Evolutionary conservation across 2,888 invertebrate genomes (phyloP).

Genomic region (Coenonympha arcania): DNA sequence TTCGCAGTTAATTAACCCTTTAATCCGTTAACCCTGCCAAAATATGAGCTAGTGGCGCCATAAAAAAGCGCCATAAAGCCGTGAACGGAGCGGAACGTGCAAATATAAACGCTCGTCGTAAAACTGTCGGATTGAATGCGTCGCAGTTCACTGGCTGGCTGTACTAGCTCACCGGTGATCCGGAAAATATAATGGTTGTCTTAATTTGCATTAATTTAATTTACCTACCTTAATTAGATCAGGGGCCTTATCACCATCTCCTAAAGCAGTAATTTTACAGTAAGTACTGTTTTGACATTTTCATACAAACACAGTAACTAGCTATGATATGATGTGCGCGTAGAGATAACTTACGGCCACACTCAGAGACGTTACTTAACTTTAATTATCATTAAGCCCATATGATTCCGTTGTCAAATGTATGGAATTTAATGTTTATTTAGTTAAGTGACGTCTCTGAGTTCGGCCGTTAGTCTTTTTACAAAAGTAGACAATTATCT

Average conservation of each 20-base stretch:
- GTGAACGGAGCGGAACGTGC: slow-evolving; percentile 54
- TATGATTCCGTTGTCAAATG: too few relatives aligned
- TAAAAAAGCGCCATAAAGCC: slow-evolving; percentile 66
- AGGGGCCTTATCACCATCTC: too few relatives aligned
- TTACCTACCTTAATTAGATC: background rate
- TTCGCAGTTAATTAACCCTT: slow-evolving; percentile 39
- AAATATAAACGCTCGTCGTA: slow-evolving; percentile 62
- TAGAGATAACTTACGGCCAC: too few relatives aligned
- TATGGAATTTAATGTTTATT: too few relatives aligned
- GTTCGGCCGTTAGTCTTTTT: background rate
- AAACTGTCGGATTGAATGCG: slow-evolving; percentile 61
- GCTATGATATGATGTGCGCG: too few relatives aligned
- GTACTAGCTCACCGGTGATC: slow-evolving; percentile 41
- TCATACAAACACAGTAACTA: too few relatives aligned
- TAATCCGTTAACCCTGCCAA: slow-evolving; percentile 55
- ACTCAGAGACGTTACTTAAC: too few relatives aligned
- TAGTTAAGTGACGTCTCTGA: too few relatives aligned
- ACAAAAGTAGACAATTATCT: too few relatives aligned
- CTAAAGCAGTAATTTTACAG: too few relatives aligned
- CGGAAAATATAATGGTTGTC: slow-evolving; percentile 21
- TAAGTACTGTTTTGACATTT: background rate
- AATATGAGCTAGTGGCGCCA: slow-evolving; percentile 61
- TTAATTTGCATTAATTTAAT: slow-evolving; percentile 11
- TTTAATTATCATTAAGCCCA: too few relatives aligned
- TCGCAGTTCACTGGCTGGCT: slow-evolving; percentile 32